Conservation (phyloP, 2,888 invertebrate species). For the Brenthis daphne region DNA sequence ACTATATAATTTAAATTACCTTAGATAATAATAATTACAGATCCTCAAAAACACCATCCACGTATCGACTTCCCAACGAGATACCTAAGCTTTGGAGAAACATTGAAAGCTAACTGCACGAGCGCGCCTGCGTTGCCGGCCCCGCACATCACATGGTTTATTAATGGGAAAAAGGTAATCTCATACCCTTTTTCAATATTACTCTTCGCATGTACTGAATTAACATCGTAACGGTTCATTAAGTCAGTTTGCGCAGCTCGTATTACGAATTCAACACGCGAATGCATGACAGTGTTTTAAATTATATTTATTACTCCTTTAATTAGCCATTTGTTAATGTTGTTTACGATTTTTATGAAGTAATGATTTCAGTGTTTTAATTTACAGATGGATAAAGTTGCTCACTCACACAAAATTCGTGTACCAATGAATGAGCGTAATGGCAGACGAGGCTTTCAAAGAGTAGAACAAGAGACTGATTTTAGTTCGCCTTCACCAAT, state of each 20-base stretch:
- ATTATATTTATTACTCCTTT: constrained; percentile 5
- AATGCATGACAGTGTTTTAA: not conserved
- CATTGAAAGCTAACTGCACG: constrained; percentile 77
- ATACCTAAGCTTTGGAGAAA: constrained; percentile 71
- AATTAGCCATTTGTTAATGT: not conserved
- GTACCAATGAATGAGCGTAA: constrained; percentile 67
- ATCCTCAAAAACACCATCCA: constrained; percentile 77
- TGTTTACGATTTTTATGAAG: not conserved
- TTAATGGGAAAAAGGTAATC: constrained; percentile 87
- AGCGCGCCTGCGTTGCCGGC: constrained; percentile 87
- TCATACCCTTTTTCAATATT: constrained; percentile 33
- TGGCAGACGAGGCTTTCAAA: constrained; percentile 59
- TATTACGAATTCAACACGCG: constrained; percentile 13
- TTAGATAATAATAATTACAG: constrained; percentile 46
- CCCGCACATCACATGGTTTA: constrained; percentile 89
- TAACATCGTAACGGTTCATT: constrained; percentile 30
- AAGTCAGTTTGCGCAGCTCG: constrained; percentile 9
- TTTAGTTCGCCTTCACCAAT: constrained; percentile 61
- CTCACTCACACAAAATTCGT: constrained; percentile 71
- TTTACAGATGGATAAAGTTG: constrained; percentile 70
- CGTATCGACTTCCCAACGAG: constrained; percentile 74
- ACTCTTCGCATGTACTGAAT: constrained; percentile 24
- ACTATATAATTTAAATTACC: not conserved
- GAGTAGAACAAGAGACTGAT: constrained; percentile 53
- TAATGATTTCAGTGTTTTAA: not conserved